Evolutionary conservation across 2,797 vertebrate species (phyloP), one percentile per base, ranked within the genome.

Genomic region (Eospalax fontanierii): DNA sequence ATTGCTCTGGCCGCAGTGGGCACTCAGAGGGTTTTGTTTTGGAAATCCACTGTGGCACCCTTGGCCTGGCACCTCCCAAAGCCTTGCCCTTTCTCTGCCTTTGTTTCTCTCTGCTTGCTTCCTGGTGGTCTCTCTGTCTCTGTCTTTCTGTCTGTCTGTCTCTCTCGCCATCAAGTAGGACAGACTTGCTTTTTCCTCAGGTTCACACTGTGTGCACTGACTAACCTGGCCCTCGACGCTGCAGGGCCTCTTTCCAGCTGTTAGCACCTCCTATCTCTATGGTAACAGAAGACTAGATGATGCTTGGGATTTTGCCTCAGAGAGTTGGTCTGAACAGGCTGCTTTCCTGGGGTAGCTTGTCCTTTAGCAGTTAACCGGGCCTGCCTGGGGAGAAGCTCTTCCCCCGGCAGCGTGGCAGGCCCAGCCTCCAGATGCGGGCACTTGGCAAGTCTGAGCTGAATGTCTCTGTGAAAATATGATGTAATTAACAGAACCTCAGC

Each of bases 401-500:
- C 78, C 90, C 9, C 16, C 95, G 93, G 40, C 0, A 0, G 93
- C 66, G 91, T 89, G 95, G 94, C 92, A 90, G 94, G 71, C 28
- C 50, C 50, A 14, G 14, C 61, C 96, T 97, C 97, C 97, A 97
- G 96, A 96, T 89, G 94, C 14, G 24, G 97, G 75, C 74, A 22
- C 73, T 97, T 96, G 94, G 94, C 0, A 21, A 91, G 75, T 71
- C 85, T 89, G 74, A 0, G 0, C 95, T 0, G 11, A 96, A 87
- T 68, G 22, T 19, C 7, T 16, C 93, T 87, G 75, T 40, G 8
- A 91, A 98, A 97, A 95, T 33, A 3, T 96, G 90, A 87, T 96
- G 91, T 96, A 97, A 97, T 98, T 97, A 98, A 97, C 81, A 91
- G 75, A 6, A 1, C 57, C 74, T 74, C 61, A 71, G 93, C 89